Evolutionary conservation across 2,113 vertebrate species (phyloP), one percentile per base, ranked within the genome.

Genomic region (Drymodes brunneopygia): DNA sequence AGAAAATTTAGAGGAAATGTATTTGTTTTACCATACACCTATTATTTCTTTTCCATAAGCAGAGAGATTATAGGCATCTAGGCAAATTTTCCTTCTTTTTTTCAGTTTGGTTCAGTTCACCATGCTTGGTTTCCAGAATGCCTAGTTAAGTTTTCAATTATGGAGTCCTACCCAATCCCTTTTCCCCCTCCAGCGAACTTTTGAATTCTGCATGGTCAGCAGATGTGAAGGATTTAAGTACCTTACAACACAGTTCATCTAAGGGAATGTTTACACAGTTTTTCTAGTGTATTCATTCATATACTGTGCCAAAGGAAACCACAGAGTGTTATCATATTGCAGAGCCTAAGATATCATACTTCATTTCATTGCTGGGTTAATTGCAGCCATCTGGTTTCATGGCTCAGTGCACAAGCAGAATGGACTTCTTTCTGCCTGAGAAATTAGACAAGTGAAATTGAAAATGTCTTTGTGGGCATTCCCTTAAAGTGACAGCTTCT

Each of bases 291-390:
- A 47, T 77, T 77, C 71, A 56, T 90, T 64, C 40, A 54, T 48
- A 74, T 1, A 1, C 47, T 28, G 47, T 62, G 51, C 64, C 81
- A 92, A 91, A 81, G 74, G 53, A 94, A 89, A 77, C 17, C 31
- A 91, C 6, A 2, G 2, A 1, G 36, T 47, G 38, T 57, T 75
- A 85, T 24, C 28, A 36, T 31, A 42, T 14, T 53, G 61, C 74
- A 73, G 75, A 93, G 45, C 31, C 31, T 16, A 60, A 75, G 66
- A 80, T 73, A 94, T 22, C 66, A 27, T 75, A 82, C 40, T 75
- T 75, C 29, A 53, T 85, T 87, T 91, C 79, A 90, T 20, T 88
- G 81, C 71, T 50, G 36, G 40, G 50, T 90, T 97, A 96, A 93
- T 85, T 88, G 66, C 78, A 92, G 66, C 48, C 45, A 53, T 67